Evolutionary conservation across 2,888 invertebrate genomes (phyloP).

Genomic region (Erebia epiphron): DNA sequence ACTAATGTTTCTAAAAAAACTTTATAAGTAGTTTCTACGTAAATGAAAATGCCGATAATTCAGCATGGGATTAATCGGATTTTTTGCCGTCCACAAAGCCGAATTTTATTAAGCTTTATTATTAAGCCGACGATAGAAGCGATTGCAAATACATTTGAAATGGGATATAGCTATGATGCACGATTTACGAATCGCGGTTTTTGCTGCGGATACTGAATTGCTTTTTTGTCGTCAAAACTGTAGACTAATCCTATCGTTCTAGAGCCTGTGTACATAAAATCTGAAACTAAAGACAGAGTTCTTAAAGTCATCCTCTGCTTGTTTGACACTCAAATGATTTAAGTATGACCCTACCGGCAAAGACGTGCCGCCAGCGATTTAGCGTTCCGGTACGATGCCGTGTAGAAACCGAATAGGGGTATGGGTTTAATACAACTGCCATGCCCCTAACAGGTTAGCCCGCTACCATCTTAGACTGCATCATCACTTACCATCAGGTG

Average conservation of each 20-base stretch:
- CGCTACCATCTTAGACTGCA: too few species aligned
- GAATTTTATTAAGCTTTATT: too few species aligned
- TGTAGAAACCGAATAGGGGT: too few species aligned
- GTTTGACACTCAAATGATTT: too few species aligned
- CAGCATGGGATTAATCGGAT: slow-evolving; percentile 32
- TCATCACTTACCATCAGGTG: too few species aligned
- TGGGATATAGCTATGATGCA: slow-evolving; percentile 35
- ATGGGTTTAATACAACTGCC: too few species aligned
- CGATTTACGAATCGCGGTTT: slow-evolving; percentile 47
- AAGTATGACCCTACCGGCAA: too few species aligned
- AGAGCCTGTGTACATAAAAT: neutral
- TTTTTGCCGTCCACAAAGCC: slow-evolving; percentile 41
- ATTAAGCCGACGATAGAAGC: slow-evolving; percentile 38
- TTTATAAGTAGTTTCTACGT: slow-evolving; percentile 4
- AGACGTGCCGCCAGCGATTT: too few species aligned
- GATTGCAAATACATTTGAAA: slow-evolving; percentile 39
- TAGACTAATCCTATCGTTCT: neutral
- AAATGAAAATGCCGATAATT: slow-evolving; percentile 29
- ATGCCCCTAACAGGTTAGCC: too few species aligned
- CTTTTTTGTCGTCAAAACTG: slow-evolving; percentile 42
- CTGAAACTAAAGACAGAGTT: neutral
- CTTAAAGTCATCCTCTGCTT: too few species aligned
- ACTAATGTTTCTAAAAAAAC: slow-evolving; percentile 12
- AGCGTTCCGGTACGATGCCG: too few species aligned
- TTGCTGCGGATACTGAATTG: slow-evolving; percentile 45